These are phyloP conservation scores for Lepus timidus DNA, from an alignment of 2,113 vertebrate genomes.

Conservation along the genomic window DNA sequence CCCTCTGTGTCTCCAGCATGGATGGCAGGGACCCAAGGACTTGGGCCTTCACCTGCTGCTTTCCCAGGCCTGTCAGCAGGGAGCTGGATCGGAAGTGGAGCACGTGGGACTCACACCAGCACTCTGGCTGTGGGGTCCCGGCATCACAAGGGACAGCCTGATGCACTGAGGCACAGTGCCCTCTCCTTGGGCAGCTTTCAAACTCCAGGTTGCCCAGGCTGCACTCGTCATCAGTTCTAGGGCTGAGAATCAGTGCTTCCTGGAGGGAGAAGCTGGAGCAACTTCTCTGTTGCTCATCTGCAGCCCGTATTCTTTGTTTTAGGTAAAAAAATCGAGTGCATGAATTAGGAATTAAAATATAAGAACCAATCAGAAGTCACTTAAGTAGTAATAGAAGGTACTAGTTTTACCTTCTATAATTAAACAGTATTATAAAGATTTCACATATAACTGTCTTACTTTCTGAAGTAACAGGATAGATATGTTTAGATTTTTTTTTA, in stretches of 20 bases:
- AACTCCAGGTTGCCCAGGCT: background rate
- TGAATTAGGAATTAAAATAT: background rate
- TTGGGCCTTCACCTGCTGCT: too few species aligned
- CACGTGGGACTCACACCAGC: too few species aligned
- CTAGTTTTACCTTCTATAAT: background rate
- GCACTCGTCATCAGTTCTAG: background rate
- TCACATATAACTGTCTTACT: background rate
- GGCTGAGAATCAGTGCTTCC: background rate
- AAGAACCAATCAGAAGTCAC: background rate
- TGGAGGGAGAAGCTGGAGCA: background rate
- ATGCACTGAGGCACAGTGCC: background rate
- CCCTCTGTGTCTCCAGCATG: too few species aligned
- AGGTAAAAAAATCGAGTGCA: background rate
- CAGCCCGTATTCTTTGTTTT: background rate
- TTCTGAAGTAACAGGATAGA: slow-evolving; percentile 23
- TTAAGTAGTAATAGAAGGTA: background rate
- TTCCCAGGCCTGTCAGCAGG: too few species aligned
- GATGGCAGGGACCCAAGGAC: too few species aligned
- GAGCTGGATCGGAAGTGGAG: too few species aligned
- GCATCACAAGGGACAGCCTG: too few species aligned
- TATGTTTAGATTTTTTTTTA: slow-evolving; percentile 8
- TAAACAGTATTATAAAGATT: background rate
- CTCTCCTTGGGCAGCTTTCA: background rate
- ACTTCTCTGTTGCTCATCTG: background rate
- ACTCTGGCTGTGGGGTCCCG: too few species aligned